phyloP scores from a whole-genome alignment of 1,140 invertebrate species.

The Drosophila tani region DNA sequence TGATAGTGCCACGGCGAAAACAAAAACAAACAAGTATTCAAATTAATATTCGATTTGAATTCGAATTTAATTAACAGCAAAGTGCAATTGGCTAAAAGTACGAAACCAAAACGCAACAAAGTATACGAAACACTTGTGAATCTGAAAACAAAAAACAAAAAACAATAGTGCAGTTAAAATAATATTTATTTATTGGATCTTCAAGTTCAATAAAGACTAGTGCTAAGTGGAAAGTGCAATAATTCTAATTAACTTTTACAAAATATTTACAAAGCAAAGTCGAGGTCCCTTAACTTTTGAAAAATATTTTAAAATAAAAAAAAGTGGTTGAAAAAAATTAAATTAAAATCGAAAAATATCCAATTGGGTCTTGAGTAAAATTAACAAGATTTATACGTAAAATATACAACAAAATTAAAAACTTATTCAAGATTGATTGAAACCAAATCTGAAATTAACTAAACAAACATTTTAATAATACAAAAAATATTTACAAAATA shows the following conservation, averaged over 20 bases:
- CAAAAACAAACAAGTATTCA: constrained; percentile 26
- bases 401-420: constrained; percentile 1
- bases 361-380: constrained; percentile 15
- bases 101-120: constrained; percentile 57
- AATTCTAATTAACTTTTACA: constrained; percentile 30
- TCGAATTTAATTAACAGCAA: constrained; percentile 58
- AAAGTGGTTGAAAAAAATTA: constrained; percentile 7
- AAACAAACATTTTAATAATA: not conserved
- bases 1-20: constrained; percentile 46
- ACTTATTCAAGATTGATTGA: not conserved
- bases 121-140: constrained; percentile 72
- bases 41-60: constrained; percentile 54
- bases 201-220: constrained; percentile 29
- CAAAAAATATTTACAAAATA: not conserved
- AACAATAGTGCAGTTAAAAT: constrained; percentile 34
- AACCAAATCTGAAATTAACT: not conserved
- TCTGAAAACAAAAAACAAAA: constrained; percentile 29
- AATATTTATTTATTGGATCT: constrained; percentile 18
- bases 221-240: constrained; percentile 68
- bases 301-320: constrained; percentile 33
- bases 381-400: not conserved
- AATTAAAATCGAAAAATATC: not conserved
- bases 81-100: constrained; percentile 67
- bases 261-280: constrained; percentile 36
- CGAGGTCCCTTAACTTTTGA: constrained; percentile 6